Base-by-base conservation (phyloP, 2,797 vertebrate species). In the Chelon labrosus region DNA sequence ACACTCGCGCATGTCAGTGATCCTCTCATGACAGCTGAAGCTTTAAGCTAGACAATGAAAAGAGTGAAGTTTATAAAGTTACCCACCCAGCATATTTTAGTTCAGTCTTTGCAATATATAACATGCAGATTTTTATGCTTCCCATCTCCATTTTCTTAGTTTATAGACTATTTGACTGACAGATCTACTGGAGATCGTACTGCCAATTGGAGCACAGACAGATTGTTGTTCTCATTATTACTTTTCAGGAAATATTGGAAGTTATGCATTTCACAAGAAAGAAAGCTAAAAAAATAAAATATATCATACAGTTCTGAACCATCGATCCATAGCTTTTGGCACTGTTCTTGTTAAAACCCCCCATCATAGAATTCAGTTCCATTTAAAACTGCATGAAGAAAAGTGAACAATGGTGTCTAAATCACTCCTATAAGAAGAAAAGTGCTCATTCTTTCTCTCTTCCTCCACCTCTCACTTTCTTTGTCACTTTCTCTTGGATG, bases 371-470 rank as follows among this genome's bases (percentile, higher is more conserved):
- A 55, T 58, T 38, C 8, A 60, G 27, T 74, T 66, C 77, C n/a
- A 78, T 46, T 78, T 70, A 65, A 84, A 73, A 9, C 17, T 52
- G 19, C n/a, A 12, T 14, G 4, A 65, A 49, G 52, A 57, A 78
- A 77, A 56, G 10, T 54, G 49, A 53, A 67, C 59, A 65, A 61
- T 62, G 63, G 52, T 1, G 2, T 41, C 20, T 52, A 56, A 76
- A 82, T 75, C 44, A 63, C 6, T 67, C 13, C n/a, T 61, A 71
- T 79, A 68, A 38, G 37, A 68, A 38, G 37, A 73, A 72, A 77
- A 49, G 46, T 17, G 12, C 72, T 81, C 42, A 25, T n/a, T 14
- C 9, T 55, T n/a, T 55, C 53, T 59, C n/a, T 62, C 46, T 47
- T 20, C 27, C 35, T 31, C 3, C 42, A 53, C 65, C 42, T 77